A percentile compares a stretch with the other conserved stretches of the same genome.
Conservation (phyloP, 2,113 vertebrate species). For the Sprattus sprattus region DNA sequence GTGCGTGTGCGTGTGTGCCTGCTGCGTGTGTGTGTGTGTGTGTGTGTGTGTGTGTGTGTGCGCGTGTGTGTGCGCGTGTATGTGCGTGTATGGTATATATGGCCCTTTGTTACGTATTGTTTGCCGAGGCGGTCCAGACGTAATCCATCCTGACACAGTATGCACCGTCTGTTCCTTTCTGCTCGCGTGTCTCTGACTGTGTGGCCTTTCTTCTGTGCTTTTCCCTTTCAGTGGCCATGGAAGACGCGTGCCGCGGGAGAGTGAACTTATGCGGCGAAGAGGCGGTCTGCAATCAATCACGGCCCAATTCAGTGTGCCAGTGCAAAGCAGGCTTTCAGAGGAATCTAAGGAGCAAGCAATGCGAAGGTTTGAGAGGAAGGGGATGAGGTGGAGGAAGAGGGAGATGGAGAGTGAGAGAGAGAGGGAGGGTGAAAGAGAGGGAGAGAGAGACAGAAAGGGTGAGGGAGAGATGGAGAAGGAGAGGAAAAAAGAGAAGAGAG, state of each 20-base stretch:
- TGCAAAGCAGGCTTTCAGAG: conserved; percentile 84
- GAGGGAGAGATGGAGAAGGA: not conserved
- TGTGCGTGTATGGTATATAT: too few species aligned
- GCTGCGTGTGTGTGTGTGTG: too few species aligned
- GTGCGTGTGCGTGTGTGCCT: too few species aligned
- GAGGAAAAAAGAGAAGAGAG: not conserved
- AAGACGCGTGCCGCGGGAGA: conserved; percentile 74
- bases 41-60: too few species aligned
- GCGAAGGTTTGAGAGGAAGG: conserved; percentile 74
- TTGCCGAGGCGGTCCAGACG: too few species aligned
- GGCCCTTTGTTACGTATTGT: too few species aligned
- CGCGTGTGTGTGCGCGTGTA: too few species aligned
- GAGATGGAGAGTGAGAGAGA: not conserved
- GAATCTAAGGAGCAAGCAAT: conserved; percentile 75
- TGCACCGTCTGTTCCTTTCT: too few species aligned
- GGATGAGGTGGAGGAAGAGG: not conserved
- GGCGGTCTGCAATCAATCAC: conserved; percentile 79
- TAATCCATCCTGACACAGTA: too few species aligned
- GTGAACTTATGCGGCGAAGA: conserved; percentile 82
- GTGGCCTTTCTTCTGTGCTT: not conserved
- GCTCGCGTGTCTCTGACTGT: not conserved
- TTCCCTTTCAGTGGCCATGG: conserved; percentile 57
- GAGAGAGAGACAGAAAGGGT: too few species aligned
- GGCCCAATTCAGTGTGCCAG: conserved; percentile 75
- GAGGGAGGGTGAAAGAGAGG: too few species aligned